Base-by-base conservation (phyloP, 2,888 invertebrate species). In the Drosophila neotestacea region DNA sequence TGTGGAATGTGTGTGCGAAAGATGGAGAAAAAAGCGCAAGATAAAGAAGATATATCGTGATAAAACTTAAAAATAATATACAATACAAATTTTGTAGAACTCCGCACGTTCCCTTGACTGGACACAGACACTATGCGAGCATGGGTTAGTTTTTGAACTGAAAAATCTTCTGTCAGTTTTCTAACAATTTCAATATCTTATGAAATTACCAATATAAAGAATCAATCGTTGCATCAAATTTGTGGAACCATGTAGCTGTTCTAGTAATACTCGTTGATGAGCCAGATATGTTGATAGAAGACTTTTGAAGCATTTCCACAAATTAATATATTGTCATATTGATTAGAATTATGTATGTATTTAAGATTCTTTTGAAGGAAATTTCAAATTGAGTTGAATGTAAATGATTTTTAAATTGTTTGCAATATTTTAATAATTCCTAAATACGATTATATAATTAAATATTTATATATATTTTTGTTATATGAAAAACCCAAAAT, bases 211-310 rank as follows among this genome's bases (percentile, higher is more conserved):
- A 50, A 50, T 36, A 4, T 36, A 5, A 16, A 34, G 50, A 16
- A 34, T 48, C 6, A 32, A 16, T 16, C 6, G 16, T 41, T 16
- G 16, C 41, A 22, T 9, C 16, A 22, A 41, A 41, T 46, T 46
- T 46, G 30, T 47, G 38, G 51, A 38, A 38, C 13, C 13, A 7
- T 38, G 27, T 27, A 34, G 22, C 11, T 30, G 39, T 39, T 39
- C 16, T 22, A n/a, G 32, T 22, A 32, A n/a, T 22, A 42, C 32
- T 44, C 34, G 36, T 36, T n/a, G 30, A 9, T 9, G 28, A 50
- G 68, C 50, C 56, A 55, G 73, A 56, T 64, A 64, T 70, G 56
- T 72, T 28, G 13, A 10, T 52, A 16, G 16, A 51, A 70, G 6
- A 28, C 16, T 58, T 58, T 10, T 41, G n/a, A 41, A 42, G 39